Evolutionary conservation across 2,888 invertebrate species (phyloP).

Genomic region (Hyposoter didymator): DNA sequence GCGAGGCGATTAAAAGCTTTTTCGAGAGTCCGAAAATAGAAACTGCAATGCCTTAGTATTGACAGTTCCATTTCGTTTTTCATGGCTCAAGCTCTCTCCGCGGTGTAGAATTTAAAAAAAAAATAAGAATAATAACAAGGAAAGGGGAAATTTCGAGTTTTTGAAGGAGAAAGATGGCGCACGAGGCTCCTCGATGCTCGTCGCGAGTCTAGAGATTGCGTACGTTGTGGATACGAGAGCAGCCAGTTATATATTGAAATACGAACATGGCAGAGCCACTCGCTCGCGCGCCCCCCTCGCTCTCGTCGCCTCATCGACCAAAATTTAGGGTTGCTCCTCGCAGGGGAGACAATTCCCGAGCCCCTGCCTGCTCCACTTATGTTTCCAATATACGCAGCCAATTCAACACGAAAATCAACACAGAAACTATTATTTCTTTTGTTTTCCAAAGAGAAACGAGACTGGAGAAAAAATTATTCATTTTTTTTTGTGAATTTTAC

Average conservation of each 20-base stretch:
- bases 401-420: background rate
- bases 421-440: background rate
- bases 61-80: too few species aligned
- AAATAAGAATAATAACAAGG: background rate
- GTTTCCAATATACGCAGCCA: background rate
- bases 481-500: too few species aligned
- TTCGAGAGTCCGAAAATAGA: slow-evolving; percentile 12
- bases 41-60: background rate
- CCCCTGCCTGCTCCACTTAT: slow-evolving; percentile 17
- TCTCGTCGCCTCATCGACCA: slow-evolving; percentile 48
- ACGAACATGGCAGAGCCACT: slow-evolving; percentile 45
- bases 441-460: background rate
- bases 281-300: slow-evolving; percentile 26
- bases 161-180: background rate
- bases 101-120: too few species aligned
- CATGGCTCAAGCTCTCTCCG: too few species aligned
- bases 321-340: slow-evolving; percentile 72
- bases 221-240: background rate
- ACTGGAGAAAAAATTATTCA: too few species aligned
- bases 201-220: background rate
- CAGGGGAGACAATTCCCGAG: slow-evolving; percentile 25
- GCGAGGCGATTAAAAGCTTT: background rate
- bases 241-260: slow-evolving; percentile 18
- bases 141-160: background rate
- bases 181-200: background rate